Evolutionary conservation across 2,888 invertebrate species (phyloP).

Genomic region (Reticulitermes lucifugus): DNA sequence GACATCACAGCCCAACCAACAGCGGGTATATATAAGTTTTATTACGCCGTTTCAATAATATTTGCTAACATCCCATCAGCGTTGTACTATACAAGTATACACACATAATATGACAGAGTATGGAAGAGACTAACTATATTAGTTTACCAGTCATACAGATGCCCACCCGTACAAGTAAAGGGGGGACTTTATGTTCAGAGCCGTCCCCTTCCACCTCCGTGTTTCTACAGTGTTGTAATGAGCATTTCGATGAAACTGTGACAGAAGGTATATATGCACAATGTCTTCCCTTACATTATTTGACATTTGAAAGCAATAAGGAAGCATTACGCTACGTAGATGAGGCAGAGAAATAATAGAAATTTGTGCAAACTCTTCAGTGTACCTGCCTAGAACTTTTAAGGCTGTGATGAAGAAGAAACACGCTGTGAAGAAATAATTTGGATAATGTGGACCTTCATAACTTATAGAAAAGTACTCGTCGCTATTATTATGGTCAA

Average conservation of each 20-base stretch:
- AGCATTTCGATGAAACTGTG: background rate
- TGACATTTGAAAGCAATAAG: background rate
- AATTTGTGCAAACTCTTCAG: background rate
- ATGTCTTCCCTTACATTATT: background rate
- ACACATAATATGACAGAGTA: background rate
- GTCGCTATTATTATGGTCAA: too few species aligned
- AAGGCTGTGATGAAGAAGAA: too few species aligned
- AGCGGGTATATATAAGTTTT: slow-evolving; percentile 3
- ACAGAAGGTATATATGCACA: slow-evolving; percentile 31
- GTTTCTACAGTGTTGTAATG: background rate
- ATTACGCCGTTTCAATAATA: slow-evolving; percentile 30
- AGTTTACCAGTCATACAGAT: background rate
- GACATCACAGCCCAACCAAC: slow-evolving; percentile 5
- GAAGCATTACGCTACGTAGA: background rate
- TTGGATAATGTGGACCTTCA: too few species aligned
- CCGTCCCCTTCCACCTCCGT: background rate
- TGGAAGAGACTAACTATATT: background rate
- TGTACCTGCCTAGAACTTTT: background rate
- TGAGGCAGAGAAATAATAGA: background rate
- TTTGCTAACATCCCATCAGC: slow-evolving; percentile 30
- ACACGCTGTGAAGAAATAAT: too few species aligned
- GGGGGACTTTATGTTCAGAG: background rate
- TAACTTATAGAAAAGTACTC: too few species aligned
- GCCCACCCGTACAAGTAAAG: background rate
- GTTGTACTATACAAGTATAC: background rate